Percentiles rank a stretch among this genome's conserved stretches.
These are phyloP conservation scores for Cynopterus brachyotis DNA, from an alignment of 2,113 vertebrate species.

Conservation along the genomic window DNA sequence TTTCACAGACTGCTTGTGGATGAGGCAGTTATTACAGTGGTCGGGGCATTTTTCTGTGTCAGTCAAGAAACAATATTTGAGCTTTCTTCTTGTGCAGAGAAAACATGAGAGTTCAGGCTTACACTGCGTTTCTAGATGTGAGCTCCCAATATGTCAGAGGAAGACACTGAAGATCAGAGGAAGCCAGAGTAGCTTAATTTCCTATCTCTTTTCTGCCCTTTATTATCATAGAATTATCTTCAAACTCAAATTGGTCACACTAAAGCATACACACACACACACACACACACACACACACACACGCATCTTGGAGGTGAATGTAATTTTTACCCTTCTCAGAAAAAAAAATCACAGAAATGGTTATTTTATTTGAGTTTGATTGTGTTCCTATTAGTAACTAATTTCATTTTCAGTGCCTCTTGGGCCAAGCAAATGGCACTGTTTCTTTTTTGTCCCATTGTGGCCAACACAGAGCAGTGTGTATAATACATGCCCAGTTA, in stretches of 20 bases:
- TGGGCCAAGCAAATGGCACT: neutral
- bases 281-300: too few species aligned
- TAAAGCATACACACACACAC: neutral
- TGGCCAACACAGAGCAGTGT: neutral
- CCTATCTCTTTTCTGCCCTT: neutral
- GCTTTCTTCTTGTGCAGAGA: neutral
- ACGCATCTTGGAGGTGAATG: neutral
- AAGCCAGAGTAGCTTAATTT: neutral
- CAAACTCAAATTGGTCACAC: neutral
- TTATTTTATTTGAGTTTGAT: neutral
- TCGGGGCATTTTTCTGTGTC: fast-evolving
- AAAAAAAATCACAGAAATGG: neutral
- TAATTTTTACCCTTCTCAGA: neutral
- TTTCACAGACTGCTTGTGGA: neutral
- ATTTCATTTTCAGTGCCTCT: neutral
- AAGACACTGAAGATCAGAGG: neutral
- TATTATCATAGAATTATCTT: neutral
- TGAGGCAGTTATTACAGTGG: neutral
- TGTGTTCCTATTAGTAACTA: neutral
- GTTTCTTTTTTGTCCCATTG: neutral
- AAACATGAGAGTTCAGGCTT: neutral
- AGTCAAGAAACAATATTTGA: neutral
- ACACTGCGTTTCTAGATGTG: neutral
- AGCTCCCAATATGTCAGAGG: neutral
- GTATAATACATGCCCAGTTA: neutral